A percentile compares a stretch with the other conserved stretches of the same genome.
These are phyloP conservation scores for Rhynchonycteris naso DNA, from an alignment of 2,797 vertebrate genomes.

Conservation along the genomic window DNA sequence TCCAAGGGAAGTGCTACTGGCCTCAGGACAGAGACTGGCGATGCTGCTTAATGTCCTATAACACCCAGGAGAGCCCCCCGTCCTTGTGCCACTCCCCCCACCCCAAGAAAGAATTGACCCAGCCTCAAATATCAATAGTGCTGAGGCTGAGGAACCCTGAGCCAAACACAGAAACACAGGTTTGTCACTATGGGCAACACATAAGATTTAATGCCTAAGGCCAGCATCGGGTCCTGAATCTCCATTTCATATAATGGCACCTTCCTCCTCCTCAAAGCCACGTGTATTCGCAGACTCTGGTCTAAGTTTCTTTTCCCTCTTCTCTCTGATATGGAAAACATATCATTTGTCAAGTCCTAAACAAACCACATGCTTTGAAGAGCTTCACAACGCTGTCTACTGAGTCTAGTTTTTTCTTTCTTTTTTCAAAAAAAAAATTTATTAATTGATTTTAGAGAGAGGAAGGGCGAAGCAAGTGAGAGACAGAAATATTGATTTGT, in stretches of 20 bases:
- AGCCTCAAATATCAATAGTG: not conserved
- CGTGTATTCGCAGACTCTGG: too few species aligned
- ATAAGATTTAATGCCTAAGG: not conserved
- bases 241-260: not conserved
- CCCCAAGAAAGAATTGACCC: not conserved
- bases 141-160: not conserved
- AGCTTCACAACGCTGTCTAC: not conserved
- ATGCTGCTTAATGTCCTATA: not conserved
- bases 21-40: not conserved
- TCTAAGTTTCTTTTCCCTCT: not conserved
- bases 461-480: too few species aligned
- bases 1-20: not conserved
- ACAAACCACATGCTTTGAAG: not conserved
- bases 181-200: not conserved
- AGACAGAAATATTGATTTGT: too few species aligned
- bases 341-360: not conserved
- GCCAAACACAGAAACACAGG: not conserved
- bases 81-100: fast-evolving
- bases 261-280: not conserved
- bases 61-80: not conserved
- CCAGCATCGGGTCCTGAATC: not conserved
- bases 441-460: too few species aligned
- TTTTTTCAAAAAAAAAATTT: too few species aligned
- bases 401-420: not conserved
- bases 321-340: not conserved